These are phyloP conservation scores for Ochotona curzoniae DNA, from an alignment of 2,113 vertebrate species.

Conservation along the genomic window DNA sequence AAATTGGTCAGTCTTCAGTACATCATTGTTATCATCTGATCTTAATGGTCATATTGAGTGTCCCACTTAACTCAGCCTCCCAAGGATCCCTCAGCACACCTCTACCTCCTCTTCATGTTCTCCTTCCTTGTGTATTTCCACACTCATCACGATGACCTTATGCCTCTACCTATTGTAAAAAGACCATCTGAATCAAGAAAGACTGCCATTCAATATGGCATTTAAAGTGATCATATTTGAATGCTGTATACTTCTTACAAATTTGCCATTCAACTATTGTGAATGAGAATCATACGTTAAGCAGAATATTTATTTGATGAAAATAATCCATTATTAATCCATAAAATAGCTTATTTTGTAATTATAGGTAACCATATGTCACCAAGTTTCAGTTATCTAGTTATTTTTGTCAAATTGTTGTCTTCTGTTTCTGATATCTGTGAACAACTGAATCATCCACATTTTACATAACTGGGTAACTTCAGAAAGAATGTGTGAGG, in stretches of 20 bases:
- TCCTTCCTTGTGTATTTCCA: too few relatives aligned
- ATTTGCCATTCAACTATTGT: neutral
- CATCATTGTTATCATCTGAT: too few relatives aligned
- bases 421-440: neutral
- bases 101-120: too few relatives aligned
- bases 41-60: too few relatives aligned
- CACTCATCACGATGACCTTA: too few relatives aligned
- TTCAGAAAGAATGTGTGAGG: neutral
- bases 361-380: neutral
- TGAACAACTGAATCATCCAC: conserved; percentile 24
- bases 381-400: neutral
- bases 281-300: conserved; percentile 8
- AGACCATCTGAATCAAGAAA: neutral
- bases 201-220: neutral
- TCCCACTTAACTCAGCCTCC: too few relatives aligned
- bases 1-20: too few relatives aligned
- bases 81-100: too few relatives aligned
- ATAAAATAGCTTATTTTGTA: neutral
- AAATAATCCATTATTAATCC: neutral
- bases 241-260: neutral
- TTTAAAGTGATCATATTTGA: conserved; percentile 19
- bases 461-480: neutral
- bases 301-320: conserved; percentile 15
- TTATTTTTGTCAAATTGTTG: neutral
- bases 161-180: too few relatives aligned